These are phyloP conservation scores for Watersipora subatra DNA, from an alignment of 1,140 invertebrate genomes.

Conservation along the genomic window DNA sequence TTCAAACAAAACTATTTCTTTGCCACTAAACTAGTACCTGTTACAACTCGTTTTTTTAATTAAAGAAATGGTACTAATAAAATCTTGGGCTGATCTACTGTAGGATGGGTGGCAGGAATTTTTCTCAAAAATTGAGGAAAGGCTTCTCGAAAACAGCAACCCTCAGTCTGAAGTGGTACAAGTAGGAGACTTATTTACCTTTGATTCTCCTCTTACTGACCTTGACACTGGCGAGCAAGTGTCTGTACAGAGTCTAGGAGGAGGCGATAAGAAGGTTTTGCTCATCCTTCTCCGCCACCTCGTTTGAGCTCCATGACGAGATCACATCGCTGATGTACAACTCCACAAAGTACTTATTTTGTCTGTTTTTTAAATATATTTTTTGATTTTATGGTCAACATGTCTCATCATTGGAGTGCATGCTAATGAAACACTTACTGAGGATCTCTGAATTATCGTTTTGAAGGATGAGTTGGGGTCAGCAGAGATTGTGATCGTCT, in stretches of 20 bases:
- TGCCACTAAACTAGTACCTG: too few species aligned
- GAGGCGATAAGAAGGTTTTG: constrained; percentile 11
- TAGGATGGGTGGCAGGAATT: constrained; percentile 23
- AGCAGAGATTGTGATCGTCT: constrained; percentile 16
- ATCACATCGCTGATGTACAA: constrained; percentile 14
- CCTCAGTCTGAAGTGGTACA: constrained; percentile 11
- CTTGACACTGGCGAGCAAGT: constrained; percentile 13
- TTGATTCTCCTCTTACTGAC: constrained; percentile 14
- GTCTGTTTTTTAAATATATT: too few species aligned
- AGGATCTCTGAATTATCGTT: too few species aligned
- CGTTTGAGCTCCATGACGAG: constrained; percentile 34
- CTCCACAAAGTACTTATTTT: not conserved
- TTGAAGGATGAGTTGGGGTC: not conserved
- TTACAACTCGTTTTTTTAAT: too few species aligned
- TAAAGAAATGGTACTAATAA: too few species aligned
- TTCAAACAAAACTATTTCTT: too few species aligned
- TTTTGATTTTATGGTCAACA: too few species aligned
- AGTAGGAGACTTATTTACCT: constrained; percentile 2
- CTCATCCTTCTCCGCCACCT: constrained; percentile 27
- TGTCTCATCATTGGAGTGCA: too few species aligned
- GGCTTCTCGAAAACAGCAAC: constrained; percentile 9
- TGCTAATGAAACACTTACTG: too few species aligned
- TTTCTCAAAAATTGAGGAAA: constrained; percentile 17
- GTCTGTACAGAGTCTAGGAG: constrained; percentile 12
- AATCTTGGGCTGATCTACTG: too few species aligned